Percentiles rank a stretch among this genome's conserved stretches.
These are phyloP conservation scores for Tetragnatha montana DNA, from an alignment of 2,888 invertebrate species.

Conservation along the genomic window DNA sequence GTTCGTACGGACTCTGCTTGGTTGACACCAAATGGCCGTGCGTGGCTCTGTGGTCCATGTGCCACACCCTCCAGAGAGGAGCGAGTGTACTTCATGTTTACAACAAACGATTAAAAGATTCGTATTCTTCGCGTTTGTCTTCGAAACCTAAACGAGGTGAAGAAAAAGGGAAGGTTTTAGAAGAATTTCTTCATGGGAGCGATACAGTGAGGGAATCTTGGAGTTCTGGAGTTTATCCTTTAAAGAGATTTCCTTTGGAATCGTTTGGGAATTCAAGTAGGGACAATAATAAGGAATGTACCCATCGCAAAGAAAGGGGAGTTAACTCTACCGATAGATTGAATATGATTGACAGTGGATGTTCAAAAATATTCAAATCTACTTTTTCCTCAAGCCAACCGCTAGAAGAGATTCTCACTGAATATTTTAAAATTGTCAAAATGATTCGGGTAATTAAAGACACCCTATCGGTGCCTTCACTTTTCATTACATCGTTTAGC, in stretches of 20 bases:
- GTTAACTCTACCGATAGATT: too few species aligned
- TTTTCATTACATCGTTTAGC: background rate
- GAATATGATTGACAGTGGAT: too few species aligned
- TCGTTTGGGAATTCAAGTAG: too few species aligned
- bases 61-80: background rate
- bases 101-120: background rate
- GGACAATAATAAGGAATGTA: too few species aligned
- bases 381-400: too few species aligned
- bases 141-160: background rate
- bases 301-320: too few species aligned
- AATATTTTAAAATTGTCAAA: background rate
- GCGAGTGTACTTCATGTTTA: background rate
- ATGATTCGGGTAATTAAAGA: background rate
- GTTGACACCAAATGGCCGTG: background rate
- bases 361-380: too few species aligned
- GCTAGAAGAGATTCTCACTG: too few species aligned
- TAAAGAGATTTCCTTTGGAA: too few species aligned
- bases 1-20: background rate
- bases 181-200: too few species aligned
- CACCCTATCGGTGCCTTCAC: background rate
- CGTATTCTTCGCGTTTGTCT: background rate
- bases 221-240: too few species aligned
- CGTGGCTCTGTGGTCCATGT: background rate
- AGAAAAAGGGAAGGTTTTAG: background rate
- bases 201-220: too few species aligned